These are phyloP conservation scores for Australoheros facetus DNA, from an alignment of 2,797 vertebrate species.

Conservation along the genomic window DNA sequence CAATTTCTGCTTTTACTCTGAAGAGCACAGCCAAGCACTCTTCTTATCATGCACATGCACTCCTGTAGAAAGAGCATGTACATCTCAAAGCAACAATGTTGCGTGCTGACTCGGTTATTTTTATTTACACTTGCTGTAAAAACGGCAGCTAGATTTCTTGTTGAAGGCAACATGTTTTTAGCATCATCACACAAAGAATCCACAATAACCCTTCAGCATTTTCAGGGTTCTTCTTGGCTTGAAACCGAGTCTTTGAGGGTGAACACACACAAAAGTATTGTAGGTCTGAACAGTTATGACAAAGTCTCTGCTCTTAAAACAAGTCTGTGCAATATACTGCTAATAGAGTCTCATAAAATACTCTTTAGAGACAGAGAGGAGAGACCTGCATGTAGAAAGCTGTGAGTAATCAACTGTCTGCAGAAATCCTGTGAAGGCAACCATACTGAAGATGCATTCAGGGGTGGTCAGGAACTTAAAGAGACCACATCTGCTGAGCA, in stretches of 20 bases:
- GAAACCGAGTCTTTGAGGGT: neutral
- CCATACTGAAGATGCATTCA: neutral
- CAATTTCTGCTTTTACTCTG: neutral
- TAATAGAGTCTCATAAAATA: neutral
- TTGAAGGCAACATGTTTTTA: neutral
- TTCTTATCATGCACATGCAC: neutral
- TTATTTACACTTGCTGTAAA: neutral
- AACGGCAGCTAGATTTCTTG: fast-evolving
- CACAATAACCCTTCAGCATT: neutral
- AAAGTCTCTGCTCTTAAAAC: neutral
- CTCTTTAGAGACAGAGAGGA: neutral
- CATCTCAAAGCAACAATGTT: neutral
- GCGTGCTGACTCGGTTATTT: neutral
- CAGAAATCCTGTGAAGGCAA: neutral
- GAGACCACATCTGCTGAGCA: neutral
- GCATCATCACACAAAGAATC: neutral
- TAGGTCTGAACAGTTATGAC: neutral
- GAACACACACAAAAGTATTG: neutral
- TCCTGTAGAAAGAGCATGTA: neutral
- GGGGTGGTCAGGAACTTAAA: conserved; percentile 4
- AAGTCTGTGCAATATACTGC: neutral
- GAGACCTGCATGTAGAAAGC: neutral
- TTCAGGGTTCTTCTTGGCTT: neutral
- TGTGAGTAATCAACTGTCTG: neutral
- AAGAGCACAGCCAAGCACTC: neutral